These are phyloP conservation scores for Abrostola triplasia DNA, from an alignment of 2,888 invertebrate species.

Conservation along the genomic window DNA sequence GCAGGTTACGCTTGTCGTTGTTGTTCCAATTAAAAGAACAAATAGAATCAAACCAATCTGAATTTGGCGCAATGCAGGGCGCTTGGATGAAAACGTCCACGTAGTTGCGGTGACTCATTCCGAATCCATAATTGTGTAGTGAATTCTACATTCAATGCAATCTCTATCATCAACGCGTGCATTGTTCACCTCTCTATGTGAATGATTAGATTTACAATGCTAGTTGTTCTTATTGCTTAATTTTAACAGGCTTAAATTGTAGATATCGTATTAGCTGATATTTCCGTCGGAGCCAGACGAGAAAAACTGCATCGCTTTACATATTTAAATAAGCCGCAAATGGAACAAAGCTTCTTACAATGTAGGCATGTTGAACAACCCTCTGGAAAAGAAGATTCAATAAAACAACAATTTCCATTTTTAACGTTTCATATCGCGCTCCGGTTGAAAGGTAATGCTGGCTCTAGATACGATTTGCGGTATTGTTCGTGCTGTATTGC, in stretches of 20 bases:
- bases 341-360: conserved; percentile 28
- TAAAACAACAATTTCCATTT: conserved; percentile 43
- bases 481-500: conserved; percentile 37
- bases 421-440: conserved; percentile 33
- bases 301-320: conserved; percentile 20
- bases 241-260: conserved; percentile 10
- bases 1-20: conserved; percentile 59
- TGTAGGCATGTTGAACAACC: conserved; percentile 13
- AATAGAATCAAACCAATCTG: conserved; percentile 77
- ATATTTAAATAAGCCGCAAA: conserved; percentile 14
- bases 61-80: conserved; percentile 87
- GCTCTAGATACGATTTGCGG: conserved; percentile 37
- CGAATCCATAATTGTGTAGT: conserved; percentile 76
- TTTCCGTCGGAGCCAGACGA: conserved; percentile 20
- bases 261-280: conserved; percentile 13
- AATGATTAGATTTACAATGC: conserved; percentile 2
- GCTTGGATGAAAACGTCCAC: conserved; percentile 76
- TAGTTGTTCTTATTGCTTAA: conserved; percentile 4
- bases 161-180: conserved; percentile 48
- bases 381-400: conserved; percentile 20
- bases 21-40: conserved; percentile 78
- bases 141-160: conserved; percentile 66
- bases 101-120: conserved; percentile 78
- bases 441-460: conserved; percentile 20
- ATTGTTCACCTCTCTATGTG: conserved; percentile 10